phyloP scores from a whole-genome alignment of 2,797 vertebrate genomes.

The Notoglanidium macrostoma region DNA sequence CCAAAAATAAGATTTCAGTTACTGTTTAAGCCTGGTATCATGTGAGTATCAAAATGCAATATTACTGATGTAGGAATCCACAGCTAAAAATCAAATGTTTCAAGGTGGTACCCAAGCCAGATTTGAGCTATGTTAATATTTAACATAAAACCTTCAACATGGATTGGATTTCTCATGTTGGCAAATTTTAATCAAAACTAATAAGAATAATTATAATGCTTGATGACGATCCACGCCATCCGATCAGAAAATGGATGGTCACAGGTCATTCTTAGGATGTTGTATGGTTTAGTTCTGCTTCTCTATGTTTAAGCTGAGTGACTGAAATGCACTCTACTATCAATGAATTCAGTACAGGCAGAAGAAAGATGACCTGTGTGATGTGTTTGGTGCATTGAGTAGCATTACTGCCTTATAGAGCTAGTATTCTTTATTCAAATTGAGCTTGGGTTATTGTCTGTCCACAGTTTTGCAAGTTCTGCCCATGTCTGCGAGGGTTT shows the following conservation, averaged over 20 bases:
- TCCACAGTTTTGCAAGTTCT: neutral
- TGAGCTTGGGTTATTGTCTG: neutral
- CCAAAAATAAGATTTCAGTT: neutral
- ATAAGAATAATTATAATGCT: neutral
- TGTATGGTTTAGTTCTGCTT: neutral
- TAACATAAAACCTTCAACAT: neutral
- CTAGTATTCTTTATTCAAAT: no score
- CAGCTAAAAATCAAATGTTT: neutral
- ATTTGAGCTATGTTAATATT: neutral
- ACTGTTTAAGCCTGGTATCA: neutral
- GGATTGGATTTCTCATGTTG: neutral
- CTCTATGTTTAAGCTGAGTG: neutral
- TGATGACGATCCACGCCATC: neutral
- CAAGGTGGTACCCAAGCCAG: neutral
- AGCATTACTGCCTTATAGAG: neutral
- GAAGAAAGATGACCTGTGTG: neutral
- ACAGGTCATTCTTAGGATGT: neutral
- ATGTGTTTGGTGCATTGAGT: neutral
- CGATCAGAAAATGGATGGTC: neutral
- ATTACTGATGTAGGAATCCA: neutral
- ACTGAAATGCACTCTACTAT: neutral
- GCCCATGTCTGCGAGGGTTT: neutral
- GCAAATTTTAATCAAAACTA: neutral
- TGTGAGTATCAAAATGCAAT: neutral
- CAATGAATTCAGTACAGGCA: neutral